These are phyloP conservation scores for Furnarius figulus DNA, from an alignment of 2,113 vertebrate species.

Conservation along the genomic window DNA sequence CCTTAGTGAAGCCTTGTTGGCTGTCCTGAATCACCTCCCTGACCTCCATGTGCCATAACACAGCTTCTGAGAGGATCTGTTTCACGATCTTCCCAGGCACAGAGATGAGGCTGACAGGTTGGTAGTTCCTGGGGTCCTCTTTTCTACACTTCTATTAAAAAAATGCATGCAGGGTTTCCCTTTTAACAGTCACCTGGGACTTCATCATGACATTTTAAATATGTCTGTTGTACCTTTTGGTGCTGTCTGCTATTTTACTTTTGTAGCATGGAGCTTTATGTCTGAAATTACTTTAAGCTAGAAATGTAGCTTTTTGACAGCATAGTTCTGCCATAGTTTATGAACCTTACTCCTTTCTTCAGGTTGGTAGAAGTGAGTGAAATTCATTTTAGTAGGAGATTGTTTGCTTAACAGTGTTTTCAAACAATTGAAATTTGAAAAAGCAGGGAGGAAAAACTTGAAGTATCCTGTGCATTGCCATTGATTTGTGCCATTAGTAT, in stretches of 20 bases:
- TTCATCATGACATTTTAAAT: background rate
- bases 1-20: background rate
- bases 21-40: background rate
- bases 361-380: background rate
- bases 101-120: background rate
- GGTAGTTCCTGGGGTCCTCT: background rate
- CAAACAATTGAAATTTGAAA: background rate
- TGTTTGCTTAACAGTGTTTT: background rate
- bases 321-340: background rate
- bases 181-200: background rate
- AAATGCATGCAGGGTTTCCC: background rate
- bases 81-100: background rate
- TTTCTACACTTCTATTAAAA: background rate
- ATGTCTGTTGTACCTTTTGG: background rate
- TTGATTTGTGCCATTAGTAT: background rate
- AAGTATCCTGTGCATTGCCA: background rate
- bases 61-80: background rate
- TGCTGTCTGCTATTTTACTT: background rate
- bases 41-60: background rate
- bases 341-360: background rate
- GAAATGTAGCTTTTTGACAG: background rate
- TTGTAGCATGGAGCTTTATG: background rate
- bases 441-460: background rate
- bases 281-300: background rate
- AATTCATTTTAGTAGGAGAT: background rate